Evolutionary conservation across 2,888 invertebrate genomes (phyloP), one percentile per base, ranked within the genome.

Genomic region (Thalpophila matura): DNA sequence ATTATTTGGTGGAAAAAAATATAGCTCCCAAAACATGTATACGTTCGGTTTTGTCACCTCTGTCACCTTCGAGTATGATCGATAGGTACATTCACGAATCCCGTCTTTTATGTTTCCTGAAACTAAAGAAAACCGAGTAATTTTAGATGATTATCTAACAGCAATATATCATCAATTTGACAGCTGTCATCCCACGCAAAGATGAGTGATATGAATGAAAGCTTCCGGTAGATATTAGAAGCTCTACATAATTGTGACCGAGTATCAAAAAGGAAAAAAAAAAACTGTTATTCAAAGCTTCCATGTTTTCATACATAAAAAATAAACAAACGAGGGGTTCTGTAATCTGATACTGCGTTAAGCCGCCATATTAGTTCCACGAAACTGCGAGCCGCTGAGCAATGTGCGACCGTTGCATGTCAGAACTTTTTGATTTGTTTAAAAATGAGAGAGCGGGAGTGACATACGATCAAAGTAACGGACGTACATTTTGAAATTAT

Each of bases 81-180:
- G 63, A 66, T 66, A 33, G 12, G 16, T 16, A 29, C 18, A 35
- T 24, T 20, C 5, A 40, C 12, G 26, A 43, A 27, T 45, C 42
- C 18, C 29, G 40, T 43, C 33, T 45, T 10, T 33, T 46, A 46
- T 68, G 35, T 61, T 42, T 54, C 29, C 29, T 35, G 46, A 20
- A 37, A 62, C 29, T 60, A 22, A 31, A 61, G n/a, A 24, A 38
- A 50, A 38, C 26, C 4, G 18, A 61, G 27, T 31, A 24, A 37
- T 29, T 51, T 22, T 24, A 37, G 16, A 50, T 60, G 46, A 61
- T 60, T 69, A 60, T 43, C 18, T 69, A 10, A n/a, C n/a, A 33
- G 31, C 50, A 69, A 69, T 65, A 62, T 31, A 62, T 66, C 63
- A 66, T 35, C 7, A 26, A 27, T 46, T 20, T 71, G 66, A 62